phyloP scores from a whole-genome alignment of 2,888 invertebrate genomes.

The Tricholauxania praeusta region DNA sequence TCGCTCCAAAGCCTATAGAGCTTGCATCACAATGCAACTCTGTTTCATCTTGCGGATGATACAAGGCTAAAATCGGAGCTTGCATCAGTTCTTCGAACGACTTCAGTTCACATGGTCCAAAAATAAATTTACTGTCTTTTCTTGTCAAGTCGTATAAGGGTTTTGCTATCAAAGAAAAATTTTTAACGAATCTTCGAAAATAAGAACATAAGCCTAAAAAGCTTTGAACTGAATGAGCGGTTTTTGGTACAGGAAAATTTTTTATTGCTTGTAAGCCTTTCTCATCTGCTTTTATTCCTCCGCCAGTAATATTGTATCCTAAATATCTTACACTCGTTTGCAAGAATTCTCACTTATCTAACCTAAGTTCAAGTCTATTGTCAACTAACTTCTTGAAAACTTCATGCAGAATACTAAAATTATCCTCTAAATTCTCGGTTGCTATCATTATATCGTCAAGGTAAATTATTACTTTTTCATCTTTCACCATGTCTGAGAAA shows the following conservation, averaged over 20 bases:
- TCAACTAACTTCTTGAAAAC: conserved; percentile 40
- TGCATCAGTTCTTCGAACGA: conserved; percentile 35
- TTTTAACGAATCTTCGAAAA: conserved; percentile 42
- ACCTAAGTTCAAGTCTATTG: neutral
- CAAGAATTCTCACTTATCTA: conserved; percentile 35
- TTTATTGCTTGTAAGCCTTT: neutral
- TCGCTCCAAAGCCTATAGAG: conserved; percentile 20
- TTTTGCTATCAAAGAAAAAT: conserved; percentile 39
- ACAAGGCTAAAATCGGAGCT: conserved; percentile 43
- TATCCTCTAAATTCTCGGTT: conserved; percentile 20
- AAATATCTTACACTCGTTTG: conserved; percentile 46
- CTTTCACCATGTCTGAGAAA: conserved; percentile 37
- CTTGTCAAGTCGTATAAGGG: conserved; percentile 39
- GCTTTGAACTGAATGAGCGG: conserved; percentile 20
- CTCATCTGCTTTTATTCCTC: conserved; percentile 23
- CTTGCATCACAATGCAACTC: conserved; percentile 52
- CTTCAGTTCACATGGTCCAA: conserved; percentile 38
- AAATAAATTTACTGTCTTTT: conserved; percentile 40
- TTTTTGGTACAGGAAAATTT: conserved; percentile 10
- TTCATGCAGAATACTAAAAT: conserved; percentile 40
- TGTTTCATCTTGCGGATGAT: conserved; percentile 48
- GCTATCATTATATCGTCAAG: conserved; percentile 51
- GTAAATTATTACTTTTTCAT: conserved; percentile 46
- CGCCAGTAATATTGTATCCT: conserved; percentile 43
- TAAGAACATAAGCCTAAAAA: conserved; percentile 39